A percentile compares a stretch with the other conserved stretches of the same genome.
Evolutionary conservation across 2,888 invertebrate species (phyloP).

Genomic region (Apotomis turbidana): DNA sequence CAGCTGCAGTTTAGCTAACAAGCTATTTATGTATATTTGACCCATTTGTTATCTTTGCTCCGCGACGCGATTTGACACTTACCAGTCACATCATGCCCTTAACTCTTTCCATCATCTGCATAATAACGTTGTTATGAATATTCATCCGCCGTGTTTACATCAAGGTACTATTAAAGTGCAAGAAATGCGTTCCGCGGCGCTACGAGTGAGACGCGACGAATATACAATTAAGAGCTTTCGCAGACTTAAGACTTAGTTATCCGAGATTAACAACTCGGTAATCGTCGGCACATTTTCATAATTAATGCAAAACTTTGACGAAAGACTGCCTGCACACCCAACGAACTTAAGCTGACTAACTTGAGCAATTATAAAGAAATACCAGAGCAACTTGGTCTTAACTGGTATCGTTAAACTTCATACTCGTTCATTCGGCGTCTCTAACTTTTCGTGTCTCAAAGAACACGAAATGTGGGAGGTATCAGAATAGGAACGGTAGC

Average conservation of each 20-base stretch:
- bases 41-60: no score
- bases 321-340: no score
- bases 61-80: no score
- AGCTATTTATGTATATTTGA: no score
- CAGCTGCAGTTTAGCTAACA: no score
- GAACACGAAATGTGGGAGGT: no score
- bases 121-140: conserved; percentile 9
- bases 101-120: conserved; percentile 1
- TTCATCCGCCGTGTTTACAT: conserved; percentile 6
- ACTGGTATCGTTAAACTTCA: background rate
- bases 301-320: conserved; percentile 5
- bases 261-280: conserved; percentile 6
- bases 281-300: background rate
- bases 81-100: no score
- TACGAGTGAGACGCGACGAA: no score
- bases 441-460: background rate
- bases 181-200: conserved; percentile 2
- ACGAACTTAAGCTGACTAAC: background rate
- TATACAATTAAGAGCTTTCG: background rate
- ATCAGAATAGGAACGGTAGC: no score
- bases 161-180: conserved; percentile 16
- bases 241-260: background rate
- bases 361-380: conserved; percentile 1
- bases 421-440: background rate
- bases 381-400: background rate